These are phyloP conservation scores for Euphonia xanthogaster DNA, from an alignment of 2,797 vertebrate genomes.

Conservation along the genomic window DNA sequence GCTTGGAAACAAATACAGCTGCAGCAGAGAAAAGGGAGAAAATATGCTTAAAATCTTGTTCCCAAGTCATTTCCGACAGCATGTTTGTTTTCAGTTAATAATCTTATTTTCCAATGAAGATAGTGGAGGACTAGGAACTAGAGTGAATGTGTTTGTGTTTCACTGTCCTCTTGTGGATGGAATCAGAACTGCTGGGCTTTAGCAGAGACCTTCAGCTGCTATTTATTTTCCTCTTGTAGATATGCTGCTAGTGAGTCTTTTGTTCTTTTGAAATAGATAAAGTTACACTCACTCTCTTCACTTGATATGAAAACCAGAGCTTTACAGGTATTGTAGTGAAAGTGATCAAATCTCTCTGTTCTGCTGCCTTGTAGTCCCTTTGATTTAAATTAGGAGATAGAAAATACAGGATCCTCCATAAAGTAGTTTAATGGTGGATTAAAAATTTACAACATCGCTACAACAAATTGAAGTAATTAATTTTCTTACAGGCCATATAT, in stretches of 20 bases:
- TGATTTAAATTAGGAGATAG: background rate
- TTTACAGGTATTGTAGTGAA: background rate
- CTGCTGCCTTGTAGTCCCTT: background rate
- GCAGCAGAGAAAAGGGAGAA: background rate
- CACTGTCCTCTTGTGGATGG: conserved; percentile 64
- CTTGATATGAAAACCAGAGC: background rate
- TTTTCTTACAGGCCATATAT: background rate
- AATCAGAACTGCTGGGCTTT: conserved; percentile 25
- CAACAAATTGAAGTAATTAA: background rate
- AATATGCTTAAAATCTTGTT: background rate
- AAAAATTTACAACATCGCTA: background rate
- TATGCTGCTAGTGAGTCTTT: background rate
- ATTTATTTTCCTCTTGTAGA: background rate
- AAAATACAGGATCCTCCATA: background rate
- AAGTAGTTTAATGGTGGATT: background rate
- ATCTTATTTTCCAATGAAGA: background rate
- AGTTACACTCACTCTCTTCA: background rate
- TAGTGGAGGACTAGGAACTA: background rate
- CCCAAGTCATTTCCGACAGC: background rate
- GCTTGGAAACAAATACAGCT: background rate
- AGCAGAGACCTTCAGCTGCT: background rate
- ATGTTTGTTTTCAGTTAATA: conserved; percentile 13
- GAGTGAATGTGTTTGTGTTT: conserved; percentile 40
- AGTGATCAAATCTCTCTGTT: background rate
- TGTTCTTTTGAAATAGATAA: background rate